A percentile compares a stretch with the other conserved stretches of the same genome.
These are phyloP conservation scores for Oxytorus armatus DNA, from an alignment of 2,888 invertebrate species.

Conservation along the genomic window DNA sequence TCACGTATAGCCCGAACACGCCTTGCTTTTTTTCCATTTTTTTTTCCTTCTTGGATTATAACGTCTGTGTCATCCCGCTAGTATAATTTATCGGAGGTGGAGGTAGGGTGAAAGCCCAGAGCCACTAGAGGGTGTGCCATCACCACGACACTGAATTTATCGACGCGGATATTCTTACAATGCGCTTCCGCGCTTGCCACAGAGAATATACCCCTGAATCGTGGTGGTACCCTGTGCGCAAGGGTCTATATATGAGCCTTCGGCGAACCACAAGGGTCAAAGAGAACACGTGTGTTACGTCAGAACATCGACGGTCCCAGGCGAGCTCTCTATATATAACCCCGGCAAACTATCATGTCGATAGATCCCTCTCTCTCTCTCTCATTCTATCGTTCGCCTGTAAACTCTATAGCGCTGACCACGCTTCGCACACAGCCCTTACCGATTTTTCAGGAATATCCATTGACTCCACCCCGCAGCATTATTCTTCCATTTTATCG, in stretches of 20 bases:
- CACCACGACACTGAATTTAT: slow-evolving; percentile 73
- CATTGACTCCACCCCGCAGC: slow-evolving; percentile 28
- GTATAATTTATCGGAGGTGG: slow-evolving; percentile 77
- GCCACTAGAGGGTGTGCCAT: slow-evolving; percentile 60
- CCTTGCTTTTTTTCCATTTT: slow-evolving; percentile 50
- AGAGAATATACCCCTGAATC: slow-evolving; percentile 33
- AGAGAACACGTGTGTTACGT: slow-evolving; percentile 74
- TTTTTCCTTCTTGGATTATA: slow-evolving; percentile 73
- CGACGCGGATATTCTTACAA: slow-evolving; percentile 75
- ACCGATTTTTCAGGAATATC: slow-evolving; percentile 36
- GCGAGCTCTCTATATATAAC: slow-evolving; percentile 10
- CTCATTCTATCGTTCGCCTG: neutral
- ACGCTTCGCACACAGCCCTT: slow-evolving; percentile 10
- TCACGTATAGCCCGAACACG: slow-evolving; percentile 37
- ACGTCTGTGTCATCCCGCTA: slow-evolving; percentile 79
- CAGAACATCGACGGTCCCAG: slow-evolving; percentile 56
- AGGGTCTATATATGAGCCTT: slow-evolving; percentile 45
- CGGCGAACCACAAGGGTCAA: slow-evolving; percentile 73
- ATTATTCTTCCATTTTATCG: slow-evolving; percentile 54
- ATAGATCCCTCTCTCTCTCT: slow-evolving; percentile 14
- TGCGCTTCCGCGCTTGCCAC: slow-evolving; percentile 61
- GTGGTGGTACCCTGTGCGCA: slow-evolving; percentile 22
- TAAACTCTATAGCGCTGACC: slow-evolving; percentile 16
- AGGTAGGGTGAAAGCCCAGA: slow-evolving; percentile 60
- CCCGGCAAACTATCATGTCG: slow-evolving; percentile 40